Conservation (phyloP, 2,888 invertebrate species). For the Drosophila limbata region DNA sequence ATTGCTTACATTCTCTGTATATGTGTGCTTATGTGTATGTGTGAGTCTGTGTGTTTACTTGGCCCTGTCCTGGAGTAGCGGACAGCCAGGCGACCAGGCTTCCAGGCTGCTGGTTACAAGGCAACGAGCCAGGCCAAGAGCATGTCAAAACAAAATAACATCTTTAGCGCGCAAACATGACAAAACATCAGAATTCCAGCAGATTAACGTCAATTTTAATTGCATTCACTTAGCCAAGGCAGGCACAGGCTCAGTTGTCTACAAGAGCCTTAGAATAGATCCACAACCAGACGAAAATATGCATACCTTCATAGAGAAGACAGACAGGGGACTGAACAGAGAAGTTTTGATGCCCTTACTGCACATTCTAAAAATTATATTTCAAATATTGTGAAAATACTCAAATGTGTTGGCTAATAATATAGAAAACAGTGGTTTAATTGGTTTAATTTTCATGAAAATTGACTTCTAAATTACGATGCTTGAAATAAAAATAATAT, state of each 20-base stretch:
- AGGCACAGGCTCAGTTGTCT: constrained; percentile 36
- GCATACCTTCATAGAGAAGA: constrained; percentile 55
- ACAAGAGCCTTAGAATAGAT: constrained; percentile 59
- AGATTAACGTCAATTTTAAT: constrained; percentile 82
- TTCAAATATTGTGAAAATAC: background rate
- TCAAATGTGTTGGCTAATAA: background rate
- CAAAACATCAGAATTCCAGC: constrained; percentile 81
- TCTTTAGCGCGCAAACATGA: constrained; percentile 81
- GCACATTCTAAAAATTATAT: background rate
- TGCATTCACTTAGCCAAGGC: constrained; percentile 77
- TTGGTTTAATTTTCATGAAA: too few relatives aligned
- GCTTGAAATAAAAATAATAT: too few relatives aligned
- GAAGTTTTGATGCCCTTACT: constrained; percentile 23
- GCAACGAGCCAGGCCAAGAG: constrained; percentile 66
- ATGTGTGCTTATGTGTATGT: constrained; percentile 8
- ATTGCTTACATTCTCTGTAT: constrained; percentile 25
- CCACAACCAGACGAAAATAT: constrained; percentile 62
- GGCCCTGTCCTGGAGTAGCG: constrained; percentile 37
- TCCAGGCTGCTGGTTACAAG: constrained; percentile 40
- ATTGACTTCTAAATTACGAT: too few relatives aligned
- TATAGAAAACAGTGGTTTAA: too few relatives aligned
- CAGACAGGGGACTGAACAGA: constrained; percentile 4
- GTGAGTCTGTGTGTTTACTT: constrained; percentile 29
- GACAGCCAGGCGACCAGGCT: constrained; percentile 27
- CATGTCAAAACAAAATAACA: constrained; percentile 82